Conservation (phyloP, 2,797 vertebrate genomes). For the Dryobates pubescens region DNA sequence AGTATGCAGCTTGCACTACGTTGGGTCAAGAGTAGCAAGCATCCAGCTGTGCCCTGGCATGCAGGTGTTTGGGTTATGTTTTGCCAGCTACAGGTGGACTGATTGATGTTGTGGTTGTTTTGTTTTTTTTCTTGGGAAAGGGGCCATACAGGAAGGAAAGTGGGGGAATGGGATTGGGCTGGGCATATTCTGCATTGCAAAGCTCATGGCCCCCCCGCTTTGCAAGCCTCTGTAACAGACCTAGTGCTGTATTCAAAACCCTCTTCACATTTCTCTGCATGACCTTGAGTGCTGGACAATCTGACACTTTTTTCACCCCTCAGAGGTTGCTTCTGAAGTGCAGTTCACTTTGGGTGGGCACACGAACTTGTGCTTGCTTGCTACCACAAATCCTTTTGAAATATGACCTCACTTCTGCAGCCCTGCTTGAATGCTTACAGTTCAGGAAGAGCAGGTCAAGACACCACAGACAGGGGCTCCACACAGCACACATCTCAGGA, state of each 20-base stretch:
- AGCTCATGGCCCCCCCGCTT: not conserved
- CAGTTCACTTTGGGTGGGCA: not conserved
- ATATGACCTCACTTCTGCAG: not conserved
- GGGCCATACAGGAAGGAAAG: not conserved
- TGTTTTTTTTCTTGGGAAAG: not conserved
- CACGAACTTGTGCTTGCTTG: not conserved
- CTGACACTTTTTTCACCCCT: not conserved
- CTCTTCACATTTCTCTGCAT: not conserved
- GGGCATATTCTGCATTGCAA: not conserved
- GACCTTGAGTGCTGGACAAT: not conserved
- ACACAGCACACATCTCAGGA: not conserved
- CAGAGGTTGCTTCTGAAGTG: not conserved
- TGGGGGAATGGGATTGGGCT: not conserved
- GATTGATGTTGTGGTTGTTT: not conserved
- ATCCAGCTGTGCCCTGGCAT: conserved; percentile 22
- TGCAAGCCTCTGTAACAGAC: not conserved
- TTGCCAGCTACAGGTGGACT: not conserved
- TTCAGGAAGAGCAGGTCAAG: conserved; percentile 11
- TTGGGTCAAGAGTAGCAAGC: not conserved
- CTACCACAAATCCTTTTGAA: conserved; percentile 14
- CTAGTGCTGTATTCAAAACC: not conserved
- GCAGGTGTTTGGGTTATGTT: conserved; percentile 17
- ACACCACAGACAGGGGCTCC: not conserved
- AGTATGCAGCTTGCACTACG: not conserved
- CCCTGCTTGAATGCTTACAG: not conserved